A percentile compares a stretch with the other conserved stretches of the same genome.
phyloP scores from a whole-genome alignment of 2,797 vertebrate genomes.

The Lateolabrax maculatus region DNA sequence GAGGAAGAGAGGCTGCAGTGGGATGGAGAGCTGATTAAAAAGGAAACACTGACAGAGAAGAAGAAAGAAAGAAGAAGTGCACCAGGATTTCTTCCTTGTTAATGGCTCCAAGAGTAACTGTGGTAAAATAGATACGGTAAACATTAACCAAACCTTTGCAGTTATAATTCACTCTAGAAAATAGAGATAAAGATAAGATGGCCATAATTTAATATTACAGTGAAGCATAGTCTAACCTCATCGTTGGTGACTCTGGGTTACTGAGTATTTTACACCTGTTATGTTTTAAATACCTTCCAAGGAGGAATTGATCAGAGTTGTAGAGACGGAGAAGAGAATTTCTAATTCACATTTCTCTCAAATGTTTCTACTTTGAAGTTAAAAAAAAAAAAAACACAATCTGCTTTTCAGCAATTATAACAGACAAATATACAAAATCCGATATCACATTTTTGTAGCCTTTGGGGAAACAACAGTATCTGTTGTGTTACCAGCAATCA shows the following conservation, averaged over 20 bases:
- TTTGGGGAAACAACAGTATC: neutral
- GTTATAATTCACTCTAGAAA: neutral
- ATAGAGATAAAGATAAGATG: neutral
- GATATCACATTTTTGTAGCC: neutral
- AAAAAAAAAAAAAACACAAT: neutral
- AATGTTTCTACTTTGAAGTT: neutral
- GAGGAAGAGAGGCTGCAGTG: neutral
- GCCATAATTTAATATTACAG: neutral
- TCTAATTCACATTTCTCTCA: neutral
- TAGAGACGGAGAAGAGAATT: accelerated
- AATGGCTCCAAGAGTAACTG: neutral
- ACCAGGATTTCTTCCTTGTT: neutral
- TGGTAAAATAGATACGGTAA: neutral
- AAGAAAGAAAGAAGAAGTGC: neutral
- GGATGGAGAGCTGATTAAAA: neutral
- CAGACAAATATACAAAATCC: neutral
- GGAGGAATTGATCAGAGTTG: neutral
- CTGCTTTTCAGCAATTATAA: neutral
- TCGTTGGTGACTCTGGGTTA: neutral
- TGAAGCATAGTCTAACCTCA: neutral
- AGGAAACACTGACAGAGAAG: neutral
- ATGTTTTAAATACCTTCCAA: neutral
- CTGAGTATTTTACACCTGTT: neutral
- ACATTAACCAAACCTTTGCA: constrained; percentile 8
- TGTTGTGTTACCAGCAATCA: neutral